Evolutionary conservation across 2,113 vertebrate species (phyloP).

Genomic region (Oceanodroma tethys): DNA sequence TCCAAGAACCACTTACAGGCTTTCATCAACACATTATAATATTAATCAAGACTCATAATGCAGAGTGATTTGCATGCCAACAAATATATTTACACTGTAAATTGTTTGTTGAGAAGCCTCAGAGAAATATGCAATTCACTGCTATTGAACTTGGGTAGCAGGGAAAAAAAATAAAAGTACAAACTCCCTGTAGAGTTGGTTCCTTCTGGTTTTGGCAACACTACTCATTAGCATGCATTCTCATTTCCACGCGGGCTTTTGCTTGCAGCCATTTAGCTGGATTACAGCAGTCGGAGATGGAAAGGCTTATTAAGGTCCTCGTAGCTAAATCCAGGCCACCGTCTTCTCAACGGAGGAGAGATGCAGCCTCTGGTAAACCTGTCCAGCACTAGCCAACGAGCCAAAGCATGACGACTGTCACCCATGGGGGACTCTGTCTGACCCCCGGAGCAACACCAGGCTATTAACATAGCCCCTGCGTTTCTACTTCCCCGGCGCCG

Average conservation of each 20-base stretch:
- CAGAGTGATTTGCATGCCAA: slow-evolving; percentile 80
- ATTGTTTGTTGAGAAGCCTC: slow-evolving; percentile 80
- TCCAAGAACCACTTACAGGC: slow-evolving; percentile 78
- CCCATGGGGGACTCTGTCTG: background rate
- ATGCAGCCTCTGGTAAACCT: background rate
- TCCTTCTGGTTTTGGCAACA: slow-evolving; percentile 52
- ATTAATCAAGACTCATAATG: slow-evolving; percentile 85
- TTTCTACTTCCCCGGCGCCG: rapidly evolving
- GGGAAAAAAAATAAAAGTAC: background rate
- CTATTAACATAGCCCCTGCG: rapidly evolving
- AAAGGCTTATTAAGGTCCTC: background rate
- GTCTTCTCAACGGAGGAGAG: background rate
- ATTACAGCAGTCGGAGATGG: background rate
- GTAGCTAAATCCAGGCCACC: background rate
- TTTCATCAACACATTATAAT: slow-evolving; percentile 83
- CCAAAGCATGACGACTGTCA: background rate
- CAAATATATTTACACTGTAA: slow-evolving; percentile 82
- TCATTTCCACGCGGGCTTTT: slow-evolving; percentile 10
- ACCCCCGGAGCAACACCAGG: rapidly evolving
- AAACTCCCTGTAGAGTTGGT: slow-evolving; percentile 49
- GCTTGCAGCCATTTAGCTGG: background rate
- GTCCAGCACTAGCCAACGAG: background rate
- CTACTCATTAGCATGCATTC: slow-evolving; percentile 49
- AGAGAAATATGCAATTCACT: slow-evolving; percentile 74
- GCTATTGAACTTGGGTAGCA: slow-evolving; percentile 65